phyloP scores from a whole-genome alignment of 2,888 invertebrate genomes.

The Cephalotes varians region DNA sequence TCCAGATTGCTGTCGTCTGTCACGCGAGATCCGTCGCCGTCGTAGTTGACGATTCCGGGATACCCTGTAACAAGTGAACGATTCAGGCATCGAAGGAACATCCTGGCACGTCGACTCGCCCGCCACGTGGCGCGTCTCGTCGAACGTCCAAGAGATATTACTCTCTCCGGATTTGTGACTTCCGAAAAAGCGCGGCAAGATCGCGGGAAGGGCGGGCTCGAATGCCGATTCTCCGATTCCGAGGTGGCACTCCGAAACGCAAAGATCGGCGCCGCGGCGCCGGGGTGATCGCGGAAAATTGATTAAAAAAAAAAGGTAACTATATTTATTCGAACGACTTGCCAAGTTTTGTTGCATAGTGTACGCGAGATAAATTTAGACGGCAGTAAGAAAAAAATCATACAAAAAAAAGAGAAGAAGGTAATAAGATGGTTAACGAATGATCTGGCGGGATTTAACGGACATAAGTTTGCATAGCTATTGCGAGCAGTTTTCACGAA shows the following conservation, averaged over 20 bases:
- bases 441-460: constrained; percentile 79
- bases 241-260: constrained; percentile 48
- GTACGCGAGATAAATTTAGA: constrained; percentile 78
- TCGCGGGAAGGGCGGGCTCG: constrained; percentile 26
- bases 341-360: constrained; percentile 82
- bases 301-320: background rate
- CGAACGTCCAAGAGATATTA: constrained; percentile 1
- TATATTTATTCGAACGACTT: constrained; percentile 82
- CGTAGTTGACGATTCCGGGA: background rate
- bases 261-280: constrained; percentile 46
- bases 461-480: constrained; percentile 81
- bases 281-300: constrained; percentile 63
- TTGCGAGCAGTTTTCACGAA: constrained; percentile 81
- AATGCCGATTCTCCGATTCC: constrained; percentile 68
- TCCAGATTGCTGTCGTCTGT: background rate
- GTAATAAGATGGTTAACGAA: constrained; percentile 52
- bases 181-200: background rate
- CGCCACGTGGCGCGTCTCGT: constrained; percentile 4
- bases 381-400: constrained; percentile 58
- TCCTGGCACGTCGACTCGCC: background rate
- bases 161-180: background rate
- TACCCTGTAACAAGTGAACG: background rate
- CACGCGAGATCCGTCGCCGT: background rate
- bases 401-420: constrained; percentile 60
- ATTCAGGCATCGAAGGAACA: constrained; percentile 8